phyloP scores from a whole-genome alignment of 2,113 vertebrate genomes.

The Plectropomus leopardus region DNA sequence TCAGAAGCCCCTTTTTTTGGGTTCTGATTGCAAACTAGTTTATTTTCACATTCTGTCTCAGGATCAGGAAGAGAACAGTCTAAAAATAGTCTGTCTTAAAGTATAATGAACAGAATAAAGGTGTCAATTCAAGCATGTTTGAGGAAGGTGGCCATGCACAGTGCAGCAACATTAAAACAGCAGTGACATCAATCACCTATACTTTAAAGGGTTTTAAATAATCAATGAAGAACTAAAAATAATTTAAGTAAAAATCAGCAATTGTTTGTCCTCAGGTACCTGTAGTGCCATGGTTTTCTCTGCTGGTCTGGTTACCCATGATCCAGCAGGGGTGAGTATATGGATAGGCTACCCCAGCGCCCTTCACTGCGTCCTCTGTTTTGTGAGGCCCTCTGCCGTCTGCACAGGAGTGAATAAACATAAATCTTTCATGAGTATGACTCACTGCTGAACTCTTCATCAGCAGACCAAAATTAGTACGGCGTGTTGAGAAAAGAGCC shows the following conservation, averaged over 20 bases:
- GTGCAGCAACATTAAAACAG: background rate
- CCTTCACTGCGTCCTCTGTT: slow-evolving; percentile 49
- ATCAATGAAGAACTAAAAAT: too few relatives aligned
- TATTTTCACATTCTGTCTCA: background rate
- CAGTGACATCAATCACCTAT: background rate
- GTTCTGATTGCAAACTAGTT: background rate
- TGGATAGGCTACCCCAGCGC: slow-evolving; percentile 26
- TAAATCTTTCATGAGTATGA: slow-evolving; percentile 25
- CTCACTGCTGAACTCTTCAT: slow-evolving; percentile 26
- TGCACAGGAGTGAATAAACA: slow-evolving; percentile 22
- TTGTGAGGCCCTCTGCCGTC: slow-evolving; percentile 36
- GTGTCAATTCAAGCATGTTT: background rate
- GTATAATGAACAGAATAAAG: background rate
- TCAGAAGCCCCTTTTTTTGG: background rate
- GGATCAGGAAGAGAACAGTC: background rate
- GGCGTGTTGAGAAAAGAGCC: background rate
- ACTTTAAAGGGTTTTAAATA: background rate
- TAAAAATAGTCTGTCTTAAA: slow-evolving; percentile 27
- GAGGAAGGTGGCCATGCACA: background rate
- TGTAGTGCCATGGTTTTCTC: slow-evolving; percentile 60
- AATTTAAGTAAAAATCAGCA: background rate
- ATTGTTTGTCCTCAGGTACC: slow-evolving; percentile 49
- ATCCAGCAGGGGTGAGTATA: slow-evolving; percentile 44
- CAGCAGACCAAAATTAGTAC: background rate
- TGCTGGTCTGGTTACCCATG: slow-evolving; percentile 79